Percentiles rank a stretch among this genome's conserved stretches.
Conservation (phyloP, 2,888 invertebrate genomes). For the Hypena proboscidalis region DNA sequence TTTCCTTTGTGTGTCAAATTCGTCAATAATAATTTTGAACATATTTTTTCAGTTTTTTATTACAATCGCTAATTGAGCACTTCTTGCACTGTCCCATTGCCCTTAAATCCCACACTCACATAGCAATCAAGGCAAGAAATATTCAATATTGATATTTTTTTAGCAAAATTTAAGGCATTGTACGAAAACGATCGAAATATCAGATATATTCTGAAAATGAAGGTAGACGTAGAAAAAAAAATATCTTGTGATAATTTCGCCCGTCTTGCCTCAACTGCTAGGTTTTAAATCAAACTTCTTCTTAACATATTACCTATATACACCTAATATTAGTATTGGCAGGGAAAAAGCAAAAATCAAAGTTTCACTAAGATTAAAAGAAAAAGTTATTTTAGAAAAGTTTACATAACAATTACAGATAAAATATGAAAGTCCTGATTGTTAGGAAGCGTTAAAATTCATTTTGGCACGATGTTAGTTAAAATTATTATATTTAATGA, state of each 20-base stretch:
- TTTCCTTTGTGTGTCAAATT: background rate
- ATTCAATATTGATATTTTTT: constrained; percentile 2
- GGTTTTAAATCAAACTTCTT: constrained; percentile 53
- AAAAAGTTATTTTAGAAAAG: constrained; percentile 15
- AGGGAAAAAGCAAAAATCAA: constrained; percentile 18
- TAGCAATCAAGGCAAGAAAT: constrained; percentile 79
- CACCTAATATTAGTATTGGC: constrained; percentile 45
- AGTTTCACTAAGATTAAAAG: constrained; percentile 9
- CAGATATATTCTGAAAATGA: background rate
- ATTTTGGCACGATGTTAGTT: constrained; percentile 71
- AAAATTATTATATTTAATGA: constrained; percentile 24
- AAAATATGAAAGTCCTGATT: constrained; percentile 25
- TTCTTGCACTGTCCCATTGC: constrained; percentile 56
- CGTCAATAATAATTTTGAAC: background rate
- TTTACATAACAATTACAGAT: constrained; percentile 14
- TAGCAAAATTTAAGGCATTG: background rate
- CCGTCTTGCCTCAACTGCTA: constrained; percentile 76
- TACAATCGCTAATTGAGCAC: constrained; percentile 67
- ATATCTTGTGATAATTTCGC: constrained; percentile 4
- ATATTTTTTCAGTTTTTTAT: constrained; percentile 25
- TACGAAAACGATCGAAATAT: too few species aligned
- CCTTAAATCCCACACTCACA: constrained; percentile 60
- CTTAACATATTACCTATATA: constrained; percentile 49
- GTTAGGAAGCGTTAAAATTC: constrained; percentile 48
- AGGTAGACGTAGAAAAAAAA: background rate